Evolutionary conservation across 2,113 vertebrate genomes (phyloP).

Genomic region (Plectropomus leopardus): DNA sequence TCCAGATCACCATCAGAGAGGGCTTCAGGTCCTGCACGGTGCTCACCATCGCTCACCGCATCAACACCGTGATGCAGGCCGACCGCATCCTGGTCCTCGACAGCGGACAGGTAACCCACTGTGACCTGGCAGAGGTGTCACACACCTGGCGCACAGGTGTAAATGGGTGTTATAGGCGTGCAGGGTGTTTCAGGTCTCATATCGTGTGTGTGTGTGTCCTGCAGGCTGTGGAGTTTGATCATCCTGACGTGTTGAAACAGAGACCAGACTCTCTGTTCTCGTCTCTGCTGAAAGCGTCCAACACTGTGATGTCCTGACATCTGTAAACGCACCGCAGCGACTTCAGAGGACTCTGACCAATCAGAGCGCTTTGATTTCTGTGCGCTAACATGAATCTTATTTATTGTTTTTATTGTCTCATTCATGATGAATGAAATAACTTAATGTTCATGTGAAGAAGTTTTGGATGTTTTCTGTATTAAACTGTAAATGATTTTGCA

Average conservation of each 20-base stretch:
- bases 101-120: constrained; percentile 78
- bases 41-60: constrained; percentile 86
- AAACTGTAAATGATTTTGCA: too few species aligned
- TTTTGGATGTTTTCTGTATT: too few species aligned
- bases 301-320: constrained; percentile 33
- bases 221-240: constrained; percentile 84
- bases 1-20: constrained; percentile 84
- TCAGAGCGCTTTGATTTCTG: too few species aligned
- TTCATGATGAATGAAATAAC: too few species aligned
- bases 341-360: too few species aligned
- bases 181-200: background rate
- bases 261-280: constrained; percentile 81
- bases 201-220: background rate
- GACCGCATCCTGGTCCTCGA: constrained; percentile 86
- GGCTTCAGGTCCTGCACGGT: constrained; percentile 83
- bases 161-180: background rate
- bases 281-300: constrained; percentile 77
- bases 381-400: too few species aligned
- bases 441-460: too few species aligned
- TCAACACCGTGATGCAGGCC: constrained; percentile 84
- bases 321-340: too few species aligned
- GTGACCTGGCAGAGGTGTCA: background rate
- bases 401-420: too few species aligned
- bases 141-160: background rate
- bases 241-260: constrained; percentile 79